Evolutionary conservation across 1,140 invertebrate genomes (phyloP).

Genomic region (Philotrypesis tridentata): DNA sequence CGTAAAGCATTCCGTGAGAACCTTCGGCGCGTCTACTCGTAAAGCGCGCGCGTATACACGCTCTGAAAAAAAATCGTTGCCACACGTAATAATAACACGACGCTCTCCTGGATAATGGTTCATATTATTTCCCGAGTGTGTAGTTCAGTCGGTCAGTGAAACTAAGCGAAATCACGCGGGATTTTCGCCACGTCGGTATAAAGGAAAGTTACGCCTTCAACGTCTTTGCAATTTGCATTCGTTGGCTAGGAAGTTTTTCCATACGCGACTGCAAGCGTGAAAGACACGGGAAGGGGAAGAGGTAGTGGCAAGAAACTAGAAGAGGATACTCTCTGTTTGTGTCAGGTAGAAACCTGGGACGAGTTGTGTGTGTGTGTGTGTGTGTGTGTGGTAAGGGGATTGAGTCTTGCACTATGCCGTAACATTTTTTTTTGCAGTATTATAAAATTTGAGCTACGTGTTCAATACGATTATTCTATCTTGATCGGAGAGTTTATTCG

Average conservation of each 20-base stretch:
- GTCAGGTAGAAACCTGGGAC: no score
- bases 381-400: no score
- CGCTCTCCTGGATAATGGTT: not conserved
- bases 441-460: no score
- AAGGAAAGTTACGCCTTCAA: constrained; percentile 11
- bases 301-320: no score
- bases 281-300: not conserved
- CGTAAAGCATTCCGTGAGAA: not conserved
- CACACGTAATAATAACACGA: constrained; percentile 5
- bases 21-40: not conserved
- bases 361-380: no score
- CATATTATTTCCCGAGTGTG: not conserved
- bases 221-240: constrained; percentile 6
- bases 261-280: not conserved
- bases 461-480: no score
- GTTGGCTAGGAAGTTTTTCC: not conserved
- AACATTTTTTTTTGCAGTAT: no score
- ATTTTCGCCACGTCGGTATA: constrained; percentile 23
- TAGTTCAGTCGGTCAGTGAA: constrained; percentile 23
- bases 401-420: no score
- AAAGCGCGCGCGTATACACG: not conserved
- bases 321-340: not conserved
- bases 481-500: no score
- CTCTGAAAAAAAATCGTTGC: not conserved
- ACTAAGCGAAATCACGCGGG: constrained; percentile 12